Evolutionary conservation across 2,888 invertebrate genomes (phyloP).

Genomic region (Sinohyriopsis cumingii): DNA sequence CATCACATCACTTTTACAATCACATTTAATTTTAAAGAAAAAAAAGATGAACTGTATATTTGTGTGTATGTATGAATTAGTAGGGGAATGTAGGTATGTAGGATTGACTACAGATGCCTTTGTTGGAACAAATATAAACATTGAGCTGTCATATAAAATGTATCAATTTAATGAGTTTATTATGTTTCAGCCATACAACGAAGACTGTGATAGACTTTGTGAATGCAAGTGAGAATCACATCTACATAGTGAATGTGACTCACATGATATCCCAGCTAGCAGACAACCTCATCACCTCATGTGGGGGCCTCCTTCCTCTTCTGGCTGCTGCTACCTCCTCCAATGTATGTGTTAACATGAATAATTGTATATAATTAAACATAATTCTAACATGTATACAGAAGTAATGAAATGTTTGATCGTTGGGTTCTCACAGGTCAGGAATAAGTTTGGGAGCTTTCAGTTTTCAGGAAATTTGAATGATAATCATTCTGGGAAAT

Average conservation of each 20-base stretch:
- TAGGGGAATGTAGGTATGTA: no score
- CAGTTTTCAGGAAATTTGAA: no score
- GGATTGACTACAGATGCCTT: no score
- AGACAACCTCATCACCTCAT: conserved; percentile 98
- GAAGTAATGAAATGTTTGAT: not conserved
- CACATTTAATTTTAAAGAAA: no score
- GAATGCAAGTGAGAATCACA: conserved; percentile 97
- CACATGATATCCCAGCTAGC: conserved; percentile 99
- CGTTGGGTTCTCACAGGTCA: no score
- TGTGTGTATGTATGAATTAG: no score
- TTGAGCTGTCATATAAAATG: no score
- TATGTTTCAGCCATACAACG: conserved; percentile 86
- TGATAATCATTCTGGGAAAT: no score
- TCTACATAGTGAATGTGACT: conserved; percentile 99
- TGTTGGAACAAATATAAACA: no score
- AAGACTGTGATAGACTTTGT: conserved; percentile 98
- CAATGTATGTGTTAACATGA: conserved; percentile 83
- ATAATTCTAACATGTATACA: not conserved
- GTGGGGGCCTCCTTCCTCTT: conserved; percentile 95
- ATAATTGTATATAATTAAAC: not conserved
- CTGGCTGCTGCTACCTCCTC: conserved; percentile 98
- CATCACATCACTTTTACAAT: no score
- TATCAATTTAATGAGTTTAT: not conserved
- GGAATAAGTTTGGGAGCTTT: no score
- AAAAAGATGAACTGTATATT: no score